phyloP scores from a whole-genome alignment of 2,888 invertebrate genomes.

The Cephus nigrinus region DNA sequence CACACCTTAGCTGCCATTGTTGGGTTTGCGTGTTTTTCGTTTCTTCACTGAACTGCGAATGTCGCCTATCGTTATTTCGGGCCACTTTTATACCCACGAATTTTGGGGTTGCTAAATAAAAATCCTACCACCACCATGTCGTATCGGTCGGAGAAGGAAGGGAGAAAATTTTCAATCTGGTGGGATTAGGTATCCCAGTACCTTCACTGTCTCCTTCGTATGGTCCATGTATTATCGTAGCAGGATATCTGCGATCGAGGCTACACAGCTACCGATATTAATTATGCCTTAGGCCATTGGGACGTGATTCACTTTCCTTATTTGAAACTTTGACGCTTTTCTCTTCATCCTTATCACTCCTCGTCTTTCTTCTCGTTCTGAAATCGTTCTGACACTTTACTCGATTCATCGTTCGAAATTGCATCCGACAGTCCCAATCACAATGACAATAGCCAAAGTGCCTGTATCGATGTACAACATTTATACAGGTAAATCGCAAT shows the following conservation, averaged over 20 bases:
- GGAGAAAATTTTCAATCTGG: not conserved
- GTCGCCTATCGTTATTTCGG: not conserved
- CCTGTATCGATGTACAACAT: no score
- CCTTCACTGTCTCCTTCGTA: not conserved
- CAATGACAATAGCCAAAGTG: no score
- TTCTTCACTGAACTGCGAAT: not conserved
- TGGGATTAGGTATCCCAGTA: not conserved
- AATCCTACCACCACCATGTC: not conserved
- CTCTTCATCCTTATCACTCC: not conserved
- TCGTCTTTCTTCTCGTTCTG: not conserved
- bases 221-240: not conserved
- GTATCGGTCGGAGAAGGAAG: not conserved
- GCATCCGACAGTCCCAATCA: not conserved
- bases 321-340: not conserved
- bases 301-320: not conserved
- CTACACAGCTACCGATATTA: not conserved
- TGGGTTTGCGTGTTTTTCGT: not conserved
- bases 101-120: not conserved
- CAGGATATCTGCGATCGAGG: not conserved
- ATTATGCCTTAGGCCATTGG: not conserved
- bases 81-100: not conserved
- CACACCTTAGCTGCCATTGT: conserved; percentile 5
- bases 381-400: not conserved
- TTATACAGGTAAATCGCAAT: no score
- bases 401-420: not conserved